phyloP scores from a whole-genome alignment of 2,888 invertebrate species.

The Bhutanitis thaidina region DNA sequence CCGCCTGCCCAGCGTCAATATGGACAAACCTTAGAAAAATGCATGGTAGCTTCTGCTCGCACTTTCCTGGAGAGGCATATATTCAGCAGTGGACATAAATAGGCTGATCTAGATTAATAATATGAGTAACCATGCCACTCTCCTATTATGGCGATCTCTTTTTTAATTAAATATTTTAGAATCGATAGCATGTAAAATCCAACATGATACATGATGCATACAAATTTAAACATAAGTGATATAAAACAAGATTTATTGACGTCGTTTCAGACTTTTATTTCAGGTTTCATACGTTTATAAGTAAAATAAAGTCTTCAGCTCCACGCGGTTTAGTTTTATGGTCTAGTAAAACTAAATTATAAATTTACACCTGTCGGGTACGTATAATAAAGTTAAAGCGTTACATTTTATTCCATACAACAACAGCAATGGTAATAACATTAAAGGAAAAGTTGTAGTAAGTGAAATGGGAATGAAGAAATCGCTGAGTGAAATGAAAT shows the following conservation, averaged over 20 bases:
- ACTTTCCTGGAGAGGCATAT: too few species aligned
- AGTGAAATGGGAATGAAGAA: constrained; percentile 18
- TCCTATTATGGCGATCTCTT: too few species aligned
- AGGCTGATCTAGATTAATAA: too few species aligned
- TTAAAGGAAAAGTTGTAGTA: constrained; percentile 12
- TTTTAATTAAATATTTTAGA: too few species aligned
- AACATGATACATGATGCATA: too few species aligned
- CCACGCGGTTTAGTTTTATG: constrained; percentile 20
- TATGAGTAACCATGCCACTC: too few species aligned
- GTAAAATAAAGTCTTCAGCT: constrained; percentile 21
- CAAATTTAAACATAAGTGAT: constrained; percentile 14
- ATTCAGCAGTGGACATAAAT: too few species aligned
- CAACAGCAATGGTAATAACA: constrained; percentile 27
- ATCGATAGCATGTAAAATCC: too few species aligned
- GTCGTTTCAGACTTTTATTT: constrained; percentile 18
- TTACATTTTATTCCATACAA: constrained; percentile 23
- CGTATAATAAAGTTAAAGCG: constrained; percentile 12
- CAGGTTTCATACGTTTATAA: constrained; percentile 22
- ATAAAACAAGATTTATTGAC: constrained; percentile 18
- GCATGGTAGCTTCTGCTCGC: too few species aligned
- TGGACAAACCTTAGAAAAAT: too few species aligned
- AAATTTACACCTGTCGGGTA: constrained; percentile 34
- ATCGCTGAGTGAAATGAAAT: constrained; percentile 58
- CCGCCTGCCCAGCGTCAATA: too few species aligned
- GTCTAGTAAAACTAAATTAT: constrained; percentile 27